Base-by-base conservation (phyloP, 2,113 vertebrate species). In the Rhizomys pruinosus region DNA sequence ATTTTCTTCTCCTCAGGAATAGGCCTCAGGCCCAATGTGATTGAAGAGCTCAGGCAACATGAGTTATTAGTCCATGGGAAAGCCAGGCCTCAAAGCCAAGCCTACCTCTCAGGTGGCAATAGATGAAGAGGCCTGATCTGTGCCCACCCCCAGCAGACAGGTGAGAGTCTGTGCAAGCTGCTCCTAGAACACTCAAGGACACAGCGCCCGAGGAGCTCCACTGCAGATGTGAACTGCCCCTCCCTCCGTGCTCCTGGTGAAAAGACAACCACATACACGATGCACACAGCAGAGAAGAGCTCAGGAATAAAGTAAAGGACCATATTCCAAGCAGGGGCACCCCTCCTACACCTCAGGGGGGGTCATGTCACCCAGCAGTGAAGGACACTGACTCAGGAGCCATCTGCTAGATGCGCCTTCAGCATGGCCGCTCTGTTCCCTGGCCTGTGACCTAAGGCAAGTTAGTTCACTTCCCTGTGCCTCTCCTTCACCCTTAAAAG, bases 401-500 rank as follows among this genome's bases (percentile, higher is more conserved):
- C 29, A 7, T 64, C 29, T 39, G 61, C 32, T 19, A 42, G n/a
- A 78, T 16, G 32, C 23, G 39, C 66, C 32, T 63, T 68, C 71
- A 17, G 29, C 10, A n/a, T 57, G 7, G 3, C 63, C 1, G 27
- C 20, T 7, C 44, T 0, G 13, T 29, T 10, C 57, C n/a, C 32
- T 2, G 15, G 74, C 72, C 69, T 42, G 69, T 2, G 20, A 52
- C 44, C 47, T 61, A 52, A 42, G 29, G 10, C 55, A n/a, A 55
- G 55, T n/a, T 16, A 42, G 34, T 17, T 73, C 37, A 16, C 19
- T 42, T 61, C 69, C 73, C 82, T 66, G 29, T 15, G 76, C 87
- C 72, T 87, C 90, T 66, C 84, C 59, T n/a, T 91, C 44, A 25
- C 84, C 84, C 81, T 76, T 64, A 87, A 89, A 96, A 81, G 32